Evolutionary conservation across 2,113 vertebrate genomes (phyloP).

Genomic region (Atlantisia rogersi): DNA sequence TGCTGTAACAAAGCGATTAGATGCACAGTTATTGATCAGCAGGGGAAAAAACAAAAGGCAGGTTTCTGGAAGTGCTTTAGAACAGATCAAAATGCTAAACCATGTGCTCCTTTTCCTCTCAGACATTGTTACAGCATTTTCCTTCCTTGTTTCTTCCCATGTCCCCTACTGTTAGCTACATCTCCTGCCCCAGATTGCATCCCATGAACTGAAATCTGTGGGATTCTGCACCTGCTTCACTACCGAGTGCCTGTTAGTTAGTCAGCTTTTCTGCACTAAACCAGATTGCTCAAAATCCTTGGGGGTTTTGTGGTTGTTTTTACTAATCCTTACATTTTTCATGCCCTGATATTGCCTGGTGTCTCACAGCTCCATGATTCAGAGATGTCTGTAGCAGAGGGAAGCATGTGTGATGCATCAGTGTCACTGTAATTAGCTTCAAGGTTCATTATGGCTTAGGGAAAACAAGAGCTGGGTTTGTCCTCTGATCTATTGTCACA

Average conservation of each 20-base stretch:
- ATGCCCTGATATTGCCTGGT: accelerated
- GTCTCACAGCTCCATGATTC: accelerated
- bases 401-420: accelerated
- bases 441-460: background rate
- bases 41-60: background rate
- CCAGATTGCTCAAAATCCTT: background rate
- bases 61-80: slow-evolving; percentile 38
- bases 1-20: background rate
- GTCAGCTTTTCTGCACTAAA: background rate
- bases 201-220: background rate
- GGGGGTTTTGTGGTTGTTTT: background rate
- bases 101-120: background rate
- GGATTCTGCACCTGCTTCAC: background rate
- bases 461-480: background rate
- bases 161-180: background rate
- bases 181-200: background rate
- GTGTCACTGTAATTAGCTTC: background rate
- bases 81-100: background rate
- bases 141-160: background rate
- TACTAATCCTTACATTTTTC: accelerated
- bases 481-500: background rate
- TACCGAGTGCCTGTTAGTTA: background rate
- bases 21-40: background rate
- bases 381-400: background rate
- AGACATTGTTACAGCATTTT: background rate